Evolutionary conservation across 2,888 invertebrate species (phyloP).

Genomic region (Adelognathus sp.): DNA sequence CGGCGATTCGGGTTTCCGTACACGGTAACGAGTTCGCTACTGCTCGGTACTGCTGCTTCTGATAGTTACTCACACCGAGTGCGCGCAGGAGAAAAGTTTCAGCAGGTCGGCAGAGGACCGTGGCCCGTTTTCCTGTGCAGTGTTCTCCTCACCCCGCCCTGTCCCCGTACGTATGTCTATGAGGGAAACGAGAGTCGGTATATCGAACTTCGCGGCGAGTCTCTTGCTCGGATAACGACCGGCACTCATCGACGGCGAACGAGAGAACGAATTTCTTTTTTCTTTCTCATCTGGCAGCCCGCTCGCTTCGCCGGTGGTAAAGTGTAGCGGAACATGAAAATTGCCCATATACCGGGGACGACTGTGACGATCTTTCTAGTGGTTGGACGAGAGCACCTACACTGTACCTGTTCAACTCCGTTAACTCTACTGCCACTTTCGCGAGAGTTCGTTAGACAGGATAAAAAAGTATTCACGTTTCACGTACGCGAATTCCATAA

Average conservation of each 20-base stretch:
- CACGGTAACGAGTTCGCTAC: conserved; percentile 56
- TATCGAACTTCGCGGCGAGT: conserved; percentile 5
- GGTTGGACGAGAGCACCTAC: background rate
- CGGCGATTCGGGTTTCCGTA: conserved; percentile 56
- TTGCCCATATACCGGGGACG: background rate
- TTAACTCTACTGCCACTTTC: background rate
- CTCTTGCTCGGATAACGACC: conserved; percentile 32
- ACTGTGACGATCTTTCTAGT: background rate
- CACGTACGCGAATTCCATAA: background rate
- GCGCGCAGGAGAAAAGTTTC: conserved; percentile 29
- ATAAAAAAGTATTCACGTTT: background rate
- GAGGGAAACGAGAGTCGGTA: conserved; percentile 4
- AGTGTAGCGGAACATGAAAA: conserved; percentile 35
- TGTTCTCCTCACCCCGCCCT: background rate
- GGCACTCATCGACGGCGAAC: background rate
- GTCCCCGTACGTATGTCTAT: background rate
- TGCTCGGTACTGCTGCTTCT: conserved; percentile 35
- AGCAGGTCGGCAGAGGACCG: conserved; percentile 28
- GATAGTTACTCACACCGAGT: conserved; percentile 49
- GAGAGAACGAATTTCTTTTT: conserved; percentile 24
- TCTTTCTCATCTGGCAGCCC: conserved; percentile 13
- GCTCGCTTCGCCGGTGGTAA: conserved; percentile 14
- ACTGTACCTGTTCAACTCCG: background rate
- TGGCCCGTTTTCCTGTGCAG: background rate
- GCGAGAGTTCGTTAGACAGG: background rate